Evolutionary conservation across 2,888 invertebrate species (phyloP).

Genomic region (Meganola albula): DNA sequence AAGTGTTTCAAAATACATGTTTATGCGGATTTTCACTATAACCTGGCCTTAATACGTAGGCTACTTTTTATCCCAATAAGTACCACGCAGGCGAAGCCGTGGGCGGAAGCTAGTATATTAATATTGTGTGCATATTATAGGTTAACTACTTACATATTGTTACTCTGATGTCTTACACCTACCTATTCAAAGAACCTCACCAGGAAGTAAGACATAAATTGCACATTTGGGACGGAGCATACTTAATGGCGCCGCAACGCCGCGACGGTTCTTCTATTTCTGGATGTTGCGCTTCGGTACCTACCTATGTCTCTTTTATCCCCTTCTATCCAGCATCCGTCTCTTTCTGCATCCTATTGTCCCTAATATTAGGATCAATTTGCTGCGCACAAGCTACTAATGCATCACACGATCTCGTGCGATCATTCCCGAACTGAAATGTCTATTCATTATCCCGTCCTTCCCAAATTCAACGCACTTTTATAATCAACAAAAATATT

Average conservation of each 20-base stretch:
- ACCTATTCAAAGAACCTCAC: too few species aligned
- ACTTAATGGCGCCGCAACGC: conserved; percentile 42
- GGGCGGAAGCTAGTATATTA: too few species aligned
- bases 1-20: too few species aligned
- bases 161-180: too few species aligned
- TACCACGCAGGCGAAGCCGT: too few species aligned
- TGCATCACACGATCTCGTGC: conserved; percentile 34
- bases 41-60: too few species aligned
- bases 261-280: conserved; percentile 59
- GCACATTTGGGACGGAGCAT: conserved; percentile 54
- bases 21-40: too few species aligned
- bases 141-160: too few species aligned
- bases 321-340: conserved; percentile 33
- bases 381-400: conserved; percentile 20
- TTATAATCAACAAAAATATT: conserved; percentile 33
- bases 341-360: conserved; percentile 39
- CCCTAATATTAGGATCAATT: conserved; percentile 25
- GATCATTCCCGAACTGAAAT: conserved; percentile 48
- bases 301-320: conserved; percentile 43
- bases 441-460: conserved; percentile 43
- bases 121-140: too few species aligned
- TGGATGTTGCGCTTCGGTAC: conserved; percentile 51
- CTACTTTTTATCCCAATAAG: too few species aligned
- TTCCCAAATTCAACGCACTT: conserved; percentile 52
- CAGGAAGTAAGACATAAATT: conserved; percentile 62